Evolutionary conservation across 1,140 invertebrate genomes (phyloP).

Genomic region (Platorchestia sp.): DNA sequence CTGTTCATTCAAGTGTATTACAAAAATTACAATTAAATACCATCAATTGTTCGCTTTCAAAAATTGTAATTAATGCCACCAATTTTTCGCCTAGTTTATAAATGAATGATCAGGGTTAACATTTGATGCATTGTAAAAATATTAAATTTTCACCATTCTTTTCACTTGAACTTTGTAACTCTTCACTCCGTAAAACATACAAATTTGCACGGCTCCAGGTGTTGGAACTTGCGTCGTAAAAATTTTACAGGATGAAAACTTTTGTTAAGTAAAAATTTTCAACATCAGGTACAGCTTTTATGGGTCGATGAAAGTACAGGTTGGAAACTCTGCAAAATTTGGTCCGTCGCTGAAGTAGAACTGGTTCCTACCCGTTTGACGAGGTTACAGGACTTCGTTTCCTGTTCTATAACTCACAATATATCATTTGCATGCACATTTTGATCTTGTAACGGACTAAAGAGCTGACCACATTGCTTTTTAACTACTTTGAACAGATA

Average conservation of each 20-base stretch:
- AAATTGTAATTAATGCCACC: no score
- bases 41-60: no score
- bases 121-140: no score
- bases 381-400: not conserved
- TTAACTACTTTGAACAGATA: no score
- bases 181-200: no score
- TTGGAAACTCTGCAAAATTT: not conserved
- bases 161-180: no score
- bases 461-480: no score
- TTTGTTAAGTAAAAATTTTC: not conserved
- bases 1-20: no score
- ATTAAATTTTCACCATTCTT: no score
- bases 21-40: no score
- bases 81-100: no score
- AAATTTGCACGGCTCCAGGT: not conserved
- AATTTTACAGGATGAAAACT: not conserved
- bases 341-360: not conserved
- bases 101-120: no score
- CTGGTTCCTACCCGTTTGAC: not conserved
- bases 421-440: not conserved
- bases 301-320: not conserved
- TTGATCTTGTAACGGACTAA: not conserved
- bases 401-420: not conserved
- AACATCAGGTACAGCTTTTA: not conserved
- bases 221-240: not conserved